These are phyloP conservation scores for Trachelus stipa DNA, from an alignment of 2,888 invertebrate species.

Conservation along the genomic window DNA sequence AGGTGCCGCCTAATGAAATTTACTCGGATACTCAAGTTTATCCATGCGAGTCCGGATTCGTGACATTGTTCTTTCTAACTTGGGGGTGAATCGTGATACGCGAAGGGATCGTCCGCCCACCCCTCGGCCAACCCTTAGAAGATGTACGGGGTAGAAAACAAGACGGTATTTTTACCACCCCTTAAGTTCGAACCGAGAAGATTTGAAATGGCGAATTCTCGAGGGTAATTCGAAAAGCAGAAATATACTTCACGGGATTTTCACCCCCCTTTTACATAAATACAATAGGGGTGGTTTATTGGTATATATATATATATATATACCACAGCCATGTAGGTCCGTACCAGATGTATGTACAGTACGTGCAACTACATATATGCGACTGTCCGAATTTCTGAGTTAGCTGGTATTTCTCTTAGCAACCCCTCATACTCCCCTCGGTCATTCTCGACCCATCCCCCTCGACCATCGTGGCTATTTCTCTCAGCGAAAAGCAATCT, in stretches of 20 bases:
- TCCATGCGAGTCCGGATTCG: too few relatives aligned
- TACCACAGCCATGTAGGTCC: not conserved
- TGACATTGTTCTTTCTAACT: too few relatives aligned
- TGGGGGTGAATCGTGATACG: too few relatives aligned
- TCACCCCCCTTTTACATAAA: not conserved
- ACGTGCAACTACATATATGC: not conserved
- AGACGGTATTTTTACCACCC: too few relatives aligned
- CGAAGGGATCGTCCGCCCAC: too few relatives aligned
- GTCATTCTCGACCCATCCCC: not conserved
- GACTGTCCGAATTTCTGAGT: not conserved
- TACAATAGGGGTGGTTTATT: not conserved
- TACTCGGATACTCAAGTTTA: too few relatives aligned
- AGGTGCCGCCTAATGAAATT: slow-evolving; percentile 25
- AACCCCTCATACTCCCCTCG: not conserved
- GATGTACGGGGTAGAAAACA: too few relatives aligned
- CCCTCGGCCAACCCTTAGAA: too few relatives aligned
- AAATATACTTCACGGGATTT: not conserved
- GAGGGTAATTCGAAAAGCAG: too few relatives aligned
- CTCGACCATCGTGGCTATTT: not conserved
- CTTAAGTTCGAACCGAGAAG: too few relatives aligned
- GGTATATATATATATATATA: not conserved
- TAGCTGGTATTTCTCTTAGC: not conserved
- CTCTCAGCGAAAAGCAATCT: not conserved
- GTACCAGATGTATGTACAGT: not conserved
- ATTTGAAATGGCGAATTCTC: too few relatives aligned